Conservation (phyloP, 2,888 invertebrate genomes). For the Xanthia icteritia region DNA sequence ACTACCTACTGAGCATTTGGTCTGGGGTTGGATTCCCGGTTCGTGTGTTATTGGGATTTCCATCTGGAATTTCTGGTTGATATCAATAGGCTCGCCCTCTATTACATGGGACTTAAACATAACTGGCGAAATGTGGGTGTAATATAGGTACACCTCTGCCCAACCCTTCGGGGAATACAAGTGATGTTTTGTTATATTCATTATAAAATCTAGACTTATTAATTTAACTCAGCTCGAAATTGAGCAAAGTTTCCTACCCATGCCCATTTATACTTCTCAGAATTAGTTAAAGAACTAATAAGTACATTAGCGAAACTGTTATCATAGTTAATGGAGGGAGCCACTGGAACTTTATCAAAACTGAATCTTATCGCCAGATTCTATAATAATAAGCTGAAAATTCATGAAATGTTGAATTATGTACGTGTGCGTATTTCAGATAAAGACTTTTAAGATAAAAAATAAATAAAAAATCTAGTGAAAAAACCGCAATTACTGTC, state of each 20-base stretch:
- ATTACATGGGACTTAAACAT: too few relatives aligned
- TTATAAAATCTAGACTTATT: neutral
- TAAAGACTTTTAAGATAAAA: too few relatives aligned
- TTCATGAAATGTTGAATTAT: neutral
- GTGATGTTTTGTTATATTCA: too few relatives aligned
- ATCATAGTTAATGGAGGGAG: constrained; percentile 2
- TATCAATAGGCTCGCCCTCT: too few relatives aligned
- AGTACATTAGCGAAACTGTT: constrained; percentile 15
- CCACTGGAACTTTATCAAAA: constrained; percentile 33
- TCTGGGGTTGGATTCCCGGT: too few relatives aligned
- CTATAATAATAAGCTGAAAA: constrained; percentile 1
- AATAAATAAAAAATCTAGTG: too few relatives aligned
- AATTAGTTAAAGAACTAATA: constrained; percentile 16
- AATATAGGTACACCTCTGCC: too few relatives aligned
- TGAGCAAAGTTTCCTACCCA: neutral
- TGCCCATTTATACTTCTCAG: neutral
- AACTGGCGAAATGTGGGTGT: too few relatives aligned
- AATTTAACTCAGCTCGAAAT: neutral
- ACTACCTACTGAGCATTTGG: too few relatives aligned
- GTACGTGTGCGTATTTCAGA: neutral
- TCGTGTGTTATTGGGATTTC: too few relatives aligned
- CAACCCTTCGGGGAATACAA: too few relatives aligned
- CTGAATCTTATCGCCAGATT: neutral
- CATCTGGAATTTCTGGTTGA: too few relatives aligned
- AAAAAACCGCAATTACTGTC: neutral